Conservation (phyloP, 53 echinoderm and acorn worm genomes). For the Holothuria leucospilota region DNA sequence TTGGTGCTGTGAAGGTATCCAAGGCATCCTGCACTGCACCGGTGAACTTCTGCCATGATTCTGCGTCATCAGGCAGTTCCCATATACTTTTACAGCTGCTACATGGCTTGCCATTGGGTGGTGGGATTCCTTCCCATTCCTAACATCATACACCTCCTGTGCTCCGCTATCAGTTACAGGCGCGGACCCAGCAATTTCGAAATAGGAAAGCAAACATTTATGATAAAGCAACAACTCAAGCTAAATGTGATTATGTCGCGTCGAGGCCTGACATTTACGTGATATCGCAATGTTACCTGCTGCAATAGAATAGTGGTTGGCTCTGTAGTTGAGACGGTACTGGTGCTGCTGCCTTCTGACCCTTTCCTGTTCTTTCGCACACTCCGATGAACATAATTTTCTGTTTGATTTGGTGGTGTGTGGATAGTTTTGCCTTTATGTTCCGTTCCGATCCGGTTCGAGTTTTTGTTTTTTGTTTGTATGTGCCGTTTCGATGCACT, state of each 20-base stretch:
- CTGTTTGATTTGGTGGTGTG: too few species aligned
- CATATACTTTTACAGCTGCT: conserved; percentile 1
- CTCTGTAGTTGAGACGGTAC: conserved; percentile 12
- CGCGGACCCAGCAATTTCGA: too few species aligned
- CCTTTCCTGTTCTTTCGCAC: conserved; percentile 16
- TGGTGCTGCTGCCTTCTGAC: conserved; percentile 8
- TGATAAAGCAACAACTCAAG: too few species aligned
- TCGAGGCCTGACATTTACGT: too few species aligned
- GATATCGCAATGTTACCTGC: background rate
- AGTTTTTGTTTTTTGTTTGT: too few species aligned
- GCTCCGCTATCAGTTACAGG: too few species aligned
- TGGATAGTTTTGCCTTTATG: too few species aligned
- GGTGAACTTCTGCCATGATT: conserved; percentile 14
- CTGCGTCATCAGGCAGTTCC: conserved; percentile 12
- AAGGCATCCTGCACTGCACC: conserved; percentile 1
- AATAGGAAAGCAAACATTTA: too few species aligned
- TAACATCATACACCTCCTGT: background rate
- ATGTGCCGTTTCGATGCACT: too few species aligned
- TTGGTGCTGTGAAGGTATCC: conserved; percentile 3
- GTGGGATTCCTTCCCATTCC: background rate
- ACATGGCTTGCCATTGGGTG: conserved; percentile 2
- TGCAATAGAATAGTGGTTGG: background rate
- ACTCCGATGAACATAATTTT: too few species aligned
- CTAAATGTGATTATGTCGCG: too few species aligned
- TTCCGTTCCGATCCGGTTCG: too few species aligned